Base-by-base conservation (phyloP, 2,113 vertebrate species). In the Eudorcas thomsonii region DNA sequence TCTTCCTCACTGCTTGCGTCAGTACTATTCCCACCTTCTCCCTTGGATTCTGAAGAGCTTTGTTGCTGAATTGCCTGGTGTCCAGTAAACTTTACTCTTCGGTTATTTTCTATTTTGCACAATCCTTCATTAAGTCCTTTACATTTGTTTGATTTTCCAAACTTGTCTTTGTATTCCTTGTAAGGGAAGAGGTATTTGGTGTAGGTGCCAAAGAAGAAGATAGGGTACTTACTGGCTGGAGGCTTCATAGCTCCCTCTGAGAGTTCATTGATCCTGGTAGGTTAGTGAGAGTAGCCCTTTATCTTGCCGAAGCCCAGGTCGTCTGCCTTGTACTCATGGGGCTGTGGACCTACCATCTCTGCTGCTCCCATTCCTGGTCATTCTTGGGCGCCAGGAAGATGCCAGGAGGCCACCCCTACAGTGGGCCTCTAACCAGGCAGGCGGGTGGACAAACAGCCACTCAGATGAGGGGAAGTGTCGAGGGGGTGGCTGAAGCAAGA, bases 261-360 rank as follows among this genome's bases (percentile, higher is more conserved):
- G 15, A 64, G 62, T 64, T n/a, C 16, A 64, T n/a, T 33, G 4
- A 19, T 64, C 99, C 99, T 98, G 97, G 99, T 99, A 85, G 99
- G 99, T 99, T 99, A 99, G 99, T 99, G 99, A 98, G 99, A 99
- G 98, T 99, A 99, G 96, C 99, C 99, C 97, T 99, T 99, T 99
- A 99, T 99, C 98, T 99, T 99, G 84, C 99, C 99, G 98, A 99
- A 99, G 81, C 99, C 99, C 99, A 99, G 96, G 94, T 99, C 99
- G 97, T 99, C 99, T 90, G 99, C 99, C 99, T 99, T 99, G 99
- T 99, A 99, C 74, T 99, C 99, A 97, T 99, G 99, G 98, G 99
- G 99, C 98, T 99, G 99, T 98, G 99, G 99, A 90, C 98, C 98
- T 96, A 97, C 98, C 98, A 98, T 98, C 45, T 64, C 78, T 45